Conservation (phyloP, 2,888 invertebrate genomes). For the Parochlus steinenii region DNA sequence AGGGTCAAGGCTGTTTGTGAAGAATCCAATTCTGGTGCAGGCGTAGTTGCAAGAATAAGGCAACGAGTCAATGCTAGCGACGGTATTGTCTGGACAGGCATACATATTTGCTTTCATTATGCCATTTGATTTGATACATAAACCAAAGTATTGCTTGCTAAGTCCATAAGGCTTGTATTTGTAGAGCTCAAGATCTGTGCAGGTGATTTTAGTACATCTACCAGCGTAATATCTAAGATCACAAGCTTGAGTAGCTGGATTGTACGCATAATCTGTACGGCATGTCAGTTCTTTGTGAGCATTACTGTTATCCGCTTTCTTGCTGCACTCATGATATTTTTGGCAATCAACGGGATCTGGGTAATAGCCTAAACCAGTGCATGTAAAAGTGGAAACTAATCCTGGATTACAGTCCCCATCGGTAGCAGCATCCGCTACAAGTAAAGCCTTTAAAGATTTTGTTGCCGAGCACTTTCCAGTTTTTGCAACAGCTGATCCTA, state of each 20-base stretch:
- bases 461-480: no score
- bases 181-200: background rate
- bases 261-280: background rate
- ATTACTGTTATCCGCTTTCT: background rate
- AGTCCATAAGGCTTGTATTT: background rate
- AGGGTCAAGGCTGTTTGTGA: background rate
- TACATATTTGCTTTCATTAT: no score
- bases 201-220: background rate
- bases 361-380: background rate
- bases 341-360: background rate
- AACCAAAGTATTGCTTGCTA: slow-evolving; percentile 2
- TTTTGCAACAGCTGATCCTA: no score
- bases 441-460: no score
- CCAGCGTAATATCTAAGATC: no score
- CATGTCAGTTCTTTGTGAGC: no score
- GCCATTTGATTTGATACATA: no score
- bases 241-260: background rate
- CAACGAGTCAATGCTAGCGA: background rate
- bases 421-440: no score
- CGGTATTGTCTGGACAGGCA: background rate
- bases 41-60: background rate
- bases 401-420: no score
- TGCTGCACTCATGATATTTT: background rate
- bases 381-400: no score
- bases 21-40: slow-evolving; percentile 2